Conservation (phyloP, 2,113 vertebrate species). For the Daphoenositta chrysoptera region DNA sequence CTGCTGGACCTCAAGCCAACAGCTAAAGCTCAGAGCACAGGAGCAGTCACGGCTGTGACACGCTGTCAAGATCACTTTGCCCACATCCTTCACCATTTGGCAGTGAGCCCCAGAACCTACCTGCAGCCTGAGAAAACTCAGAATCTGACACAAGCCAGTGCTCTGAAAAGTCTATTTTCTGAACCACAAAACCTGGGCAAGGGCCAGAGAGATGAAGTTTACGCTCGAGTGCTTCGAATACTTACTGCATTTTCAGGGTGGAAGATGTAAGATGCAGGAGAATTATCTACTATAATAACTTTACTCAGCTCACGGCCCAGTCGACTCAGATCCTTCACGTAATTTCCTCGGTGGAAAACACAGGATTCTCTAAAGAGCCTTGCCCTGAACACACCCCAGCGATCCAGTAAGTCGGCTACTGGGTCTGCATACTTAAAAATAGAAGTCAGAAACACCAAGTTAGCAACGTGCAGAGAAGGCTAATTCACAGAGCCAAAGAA, state of each 20-base stretch:
- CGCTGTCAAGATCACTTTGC: neutral
- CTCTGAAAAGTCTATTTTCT: neutral
- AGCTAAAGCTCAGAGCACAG: neutral
- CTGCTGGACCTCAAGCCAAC: neutral
- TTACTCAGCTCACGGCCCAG: conserved; percentile 92
- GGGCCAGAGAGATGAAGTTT: neutral
- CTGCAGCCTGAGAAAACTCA: neutral
- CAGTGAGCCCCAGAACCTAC: neutral
- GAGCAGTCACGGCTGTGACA: neutral
- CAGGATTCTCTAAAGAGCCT: conserved; percentile 98
- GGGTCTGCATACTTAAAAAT: conserved; percentile 91
- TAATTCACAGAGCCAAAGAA: neutral
- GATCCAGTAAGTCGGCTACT: conserved; percentile 93
- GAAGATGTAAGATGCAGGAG: conserved; percentile 97
- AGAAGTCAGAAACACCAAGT: neutral
- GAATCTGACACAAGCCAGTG: rapidly evolving
- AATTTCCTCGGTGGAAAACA: conserved; percentile 97
- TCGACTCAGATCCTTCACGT: conserved; percentile 96
- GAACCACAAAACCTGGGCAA: neutral
- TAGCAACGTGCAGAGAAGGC: neutral
- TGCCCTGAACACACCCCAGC: conserved; percentile 93
- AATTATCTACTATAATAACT: conserved; percentile 98
- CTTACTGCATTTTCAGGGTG: conserved; percentile 97
- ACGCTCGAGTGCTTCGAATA: neutral
- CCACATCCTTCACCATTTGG: neutral